Conservation (phyloP, 2,113 vertebrate species). For the Oreochromis aureus region DNA sequence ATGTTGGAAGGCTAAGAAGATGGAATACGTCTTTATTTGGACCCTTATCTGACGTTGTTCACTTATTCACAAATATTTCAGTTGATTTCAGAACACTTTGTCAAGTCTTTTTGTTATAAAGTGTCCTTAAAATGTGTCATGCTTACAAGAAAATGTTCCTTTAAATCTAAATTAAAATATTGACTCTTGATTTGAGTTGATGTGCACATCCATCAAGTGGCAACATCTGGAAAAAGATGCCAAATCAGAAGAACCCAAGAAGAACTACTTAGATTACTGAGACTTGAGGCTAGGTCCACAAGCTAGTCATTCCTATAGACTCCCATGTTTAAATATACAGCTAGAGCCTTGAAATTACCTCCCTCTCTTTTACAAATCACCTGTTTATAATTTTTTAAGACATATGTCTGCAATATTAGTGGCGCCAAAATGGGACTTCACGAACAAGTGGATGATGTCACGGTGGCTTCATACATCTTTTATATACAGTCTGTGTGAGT, state of each 20-base stretch:
- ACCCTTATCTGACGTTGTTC: neutral
- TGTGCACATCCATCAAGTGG: neutral
- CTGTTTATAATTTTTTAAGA: neutral
- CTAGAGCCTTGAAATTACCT: neutral
- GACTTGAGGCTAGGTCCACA: neutral
- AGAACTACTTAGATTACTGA: neutral
- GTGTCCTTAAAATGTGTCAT: neutral
- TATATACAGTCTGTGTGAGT: neutral
- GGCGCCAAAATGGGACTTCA: neutral
- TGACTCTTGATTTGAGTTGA: neutral
- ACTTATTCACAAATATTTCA: neutral
- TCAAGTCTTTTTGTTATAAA: neutral
- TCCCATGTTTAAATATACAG: neutral
- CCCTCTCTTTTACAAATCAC: neutral
- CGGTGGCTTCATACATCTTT: neutral
- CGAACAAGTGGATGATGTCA: neutral
- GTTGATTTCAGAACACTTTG: neutral
- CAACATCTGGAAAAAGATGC: neutral
- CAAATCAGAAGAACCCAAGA: neutral
- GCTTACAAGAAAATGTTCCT: neutral
- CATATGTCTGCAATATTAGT: neutral
- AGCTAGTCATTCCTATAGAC: neutral
- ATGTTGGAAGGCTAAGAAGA: neutral
- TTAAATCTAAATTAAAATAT: neutral
- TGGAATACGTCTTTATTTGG: neutral